Evolutionary conservation across 2,797 vertebrate genomes (phyloP).

Genomic region (Babyrousa celebensis): DNA sequence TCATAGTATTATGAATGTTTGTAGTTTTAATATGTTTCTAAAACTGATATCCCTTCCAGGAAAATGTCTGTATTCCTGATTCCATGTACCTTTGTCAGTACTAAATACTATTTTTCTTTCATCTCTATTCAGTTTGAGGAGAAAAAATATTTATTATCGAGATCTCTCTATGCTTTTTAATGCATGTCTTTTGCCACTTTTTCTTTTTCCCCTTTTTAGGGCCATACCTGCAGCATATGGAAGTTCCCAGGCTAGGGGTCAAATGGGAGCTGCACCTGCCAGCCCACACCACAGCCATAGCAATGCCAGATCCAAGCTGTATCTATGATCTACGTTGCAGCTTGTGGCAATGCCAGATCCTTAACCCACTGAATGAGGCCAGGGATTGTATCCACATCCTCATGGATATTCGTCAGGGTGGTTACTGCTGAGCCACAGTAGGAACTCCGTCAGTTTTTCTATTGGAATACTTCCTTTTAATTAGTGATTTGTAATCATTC

Average conservation of each 20-base stretch:
- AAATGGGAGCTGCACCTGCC: no score
- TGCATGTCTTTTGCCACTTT: neutral
- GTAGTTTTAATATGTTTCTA: constrained; percentile 50
- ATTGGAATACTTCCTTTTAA: constrained; percentile 38
- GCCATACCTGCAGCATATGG: no score
- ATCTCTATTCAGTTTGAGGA: constrained; percentile 40
- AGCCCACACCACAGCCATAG: no score
- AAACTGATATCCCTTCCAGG: constrained; percentile 16
- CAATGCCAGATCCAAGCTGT: no score
- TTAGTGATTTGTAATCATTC: constrained; percentile 33
- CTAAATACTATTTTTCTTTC: constrained; percentile 41
- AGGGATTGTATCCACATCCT: no score
- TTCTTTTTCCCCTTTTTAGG: no score
- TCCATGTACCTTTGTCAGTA: neutral
- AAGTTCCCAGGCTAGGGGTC: no score
- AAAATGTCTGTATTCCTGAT: constrained; percentile 37
- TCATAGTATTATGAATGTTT: neutral
- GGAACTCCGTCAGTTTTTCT: constrained; percentile 10
- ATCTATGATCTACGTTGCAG: no score
- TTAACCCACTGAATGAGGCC: no score
- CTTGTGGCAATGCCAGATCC: no score
- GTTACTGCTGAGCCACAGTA: no score
- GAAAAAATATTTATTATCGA: constrained; percentile 2
- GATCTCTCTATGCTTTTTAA: constrained; percentile 27
- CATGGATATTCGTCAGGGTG: no score